These are phyloP conservation scores for Syngnathus floridae DNA, from an alignment of 2,113 vertebrate species.

Conservation along the genomic window DNA sequence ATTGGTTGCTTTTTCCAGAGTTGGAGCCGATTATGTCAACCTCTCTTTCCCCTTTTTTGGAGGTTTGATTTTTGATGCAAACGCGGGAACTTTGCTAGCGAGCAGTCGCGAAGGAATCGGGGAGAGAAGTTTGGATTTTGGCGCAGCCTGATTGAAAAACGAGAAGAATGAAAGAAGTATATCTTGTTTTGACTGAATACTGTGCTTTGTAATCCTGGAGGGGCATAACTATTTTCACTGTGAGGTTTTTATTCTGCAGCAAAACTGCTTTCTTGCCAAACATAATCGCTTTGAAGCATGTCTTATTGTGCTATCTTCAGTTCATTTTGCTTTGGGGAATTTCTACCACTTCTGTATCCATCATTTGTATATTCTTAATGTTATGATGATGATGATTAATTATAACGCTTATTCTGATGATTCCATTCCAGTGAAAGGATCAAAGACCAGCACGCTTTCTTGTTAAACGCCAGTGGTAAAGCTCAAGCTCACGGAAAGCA, in stretches of 20 bases:
- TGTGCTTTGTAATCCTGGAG: conserved; percentile 77
- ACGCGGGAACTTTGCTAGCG: conserved; percentile 35
- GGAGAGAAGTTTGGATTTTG: conserved; percentile 37
- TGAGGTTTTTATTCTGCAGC: conserved; percentile 75
- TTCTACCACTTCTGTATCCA: conserved; percentile 72
- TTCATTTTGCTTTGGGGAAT: conserved; percentile 64
- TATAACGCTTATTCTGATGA: conserved; percentile 66
- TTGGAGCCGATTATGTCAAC: conserved; percentile 36
- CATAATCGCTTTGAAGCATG: conserved; percentile 73
- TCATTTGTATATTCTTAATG: conserved; percentile 70
- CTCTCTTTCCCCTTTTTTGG: conserved; percentile 52
- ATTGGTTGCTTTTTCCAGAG: conserved; percentile 30
- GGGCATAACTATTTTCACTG: conserved; percentile 79
- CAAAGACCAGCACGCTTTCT: conserved; percentile 64
- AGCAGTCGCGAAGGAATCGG: conserved; percentile 39
- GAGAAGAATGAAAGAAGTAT: conserved; percentile 58
- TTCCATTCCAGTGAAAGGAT: conserved; percentile 67
- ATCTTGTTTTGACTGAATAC: conserved; percentile 74
- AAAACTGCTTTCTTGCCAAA: conserved; percentile 78
- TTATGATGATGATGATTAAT: conserved; percentile 47
- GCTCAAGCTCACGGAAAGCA: conserved; percentile 66
- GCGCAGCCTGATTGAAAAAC: conserved; percentile 59
- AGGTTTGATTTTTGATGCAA: conserved; percentile 52
- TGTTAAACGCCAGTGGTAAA: conserved; percentile 51
- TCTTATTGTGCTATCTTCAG: conserved; percentile 68